A percentile compares a stretch with the other conserved stretches of the same genome.
These are phyloP conservation scores for Anarhynchus alexandrinus DNA, from an alignment of 2,113 vertebrate genomes.

Conservation along the genomic window DNA sequence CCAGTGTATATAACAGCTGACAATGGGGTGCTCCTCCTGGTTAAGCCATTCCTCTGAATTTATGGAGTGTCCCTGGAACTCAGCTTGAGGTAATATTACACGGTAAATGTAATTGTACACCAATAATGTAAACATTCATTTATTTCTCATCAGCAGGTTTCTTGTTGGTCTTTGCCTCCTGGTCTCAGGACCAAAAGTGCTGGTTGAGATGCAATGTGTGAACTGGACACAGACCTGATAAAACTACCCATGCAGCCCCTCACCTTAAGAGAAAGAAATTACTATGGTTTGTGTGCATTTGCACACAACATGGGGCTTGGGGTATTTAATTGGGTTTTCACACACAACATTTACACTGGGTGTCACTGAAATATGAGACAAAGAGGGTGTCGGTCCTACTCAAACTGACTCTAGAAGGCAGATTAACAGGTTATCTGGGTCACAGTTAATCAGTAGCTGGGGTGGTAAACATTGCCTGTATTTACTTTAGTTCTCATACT, in stretches of 20 bases:
- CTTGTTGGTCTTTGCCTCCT: background rate
- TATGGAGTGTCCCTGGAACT: background rate
- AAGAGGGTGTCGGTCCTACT: background rate
- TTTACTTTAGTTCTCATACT: background rate
- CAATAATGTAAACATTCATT: background rate
- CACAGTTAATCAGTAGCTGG: background rate
- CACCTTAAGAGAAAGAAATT: background rate
- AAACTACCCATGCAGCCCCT: background rate
- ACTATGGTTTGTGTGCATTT: background rate
- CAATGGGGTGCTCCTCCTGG: background rate
- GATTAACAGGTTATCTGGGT: background rate
- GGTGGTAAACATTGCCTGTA: background rate
- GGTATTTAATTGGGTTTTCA: background rate
- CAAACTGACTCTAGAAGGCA: background rate
- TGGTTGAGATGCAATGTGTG: background rate
- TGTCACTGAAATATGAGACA: background rate
- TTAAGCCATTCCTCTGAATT: background rate
- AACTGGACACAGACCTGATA: background rate
- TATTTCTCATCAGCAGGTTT: background rate
- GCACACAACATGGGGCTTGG: background rate
- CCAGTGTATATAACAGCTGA: background rate
- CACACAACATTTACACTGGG: background rate
- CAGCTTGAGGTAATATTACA: background rate
- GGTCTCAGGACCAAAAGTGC: background rate
- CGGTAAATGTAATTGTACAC: background rate